phyloP scores from a whole-genome alignment of 1,140 invertebrate genomes.

The Calliopsis andreniformis region DNA sequence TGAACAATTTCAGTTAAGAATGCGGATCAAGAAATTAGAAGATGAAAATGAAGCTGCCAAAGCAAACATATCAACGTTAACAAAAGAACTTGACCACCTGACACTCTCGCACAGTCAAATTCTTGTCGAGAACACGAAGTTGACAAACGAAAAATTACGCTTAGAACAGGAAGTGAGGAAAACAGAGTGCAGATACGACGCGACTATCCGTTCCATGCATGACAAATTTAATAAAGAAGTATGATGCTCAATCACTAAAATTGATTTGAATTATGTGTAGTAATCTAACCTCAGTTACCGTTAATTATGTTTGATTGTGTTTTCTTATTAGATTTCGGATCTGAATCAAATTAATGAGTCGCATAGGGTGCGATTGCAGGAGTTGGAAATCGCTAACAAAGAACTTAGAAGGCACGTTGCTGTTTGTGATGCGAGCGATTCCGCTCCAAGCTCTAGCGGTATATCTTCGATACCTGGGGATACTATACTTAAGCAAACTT shows the following conservation, averaged over 20 bases:
- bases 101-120: conserved; percentile 83
- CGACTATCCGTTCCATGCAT: conserved; percentile 67
- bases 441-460: conserved; percentile 77
- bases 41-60: conserved; percentile 75
- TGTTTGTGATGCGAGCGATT: conserved; percentile 75
- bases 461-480: conserved; percentile 76
- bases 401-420: conserved; percentile 76
- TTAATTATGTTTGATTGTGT: conserved; percentile 2
- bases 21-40: conserved; percentile 74
- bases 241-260: conserved; percentile 5
- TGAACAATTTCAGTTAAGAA: conserved; percentile 68
- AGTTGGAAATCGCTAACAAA: conserved; percentile 76
- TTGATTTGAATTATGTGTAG: not conserved
- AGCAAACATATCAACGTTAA: conserved; percentile 70
- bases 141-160: conserved; percentile 84
- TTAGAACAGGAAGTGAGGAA: conserved; percentile 80
- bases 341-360: conserved; percentile 77
- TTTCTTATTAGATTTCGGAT: conserved; percentile 69
- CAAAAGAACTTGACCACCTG: conserved; percentile 79
- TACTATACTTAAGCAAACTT: conserved; percentile 65
- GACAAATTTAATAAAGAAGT: conserved; percentile 78
- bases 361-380: conserved; percentile 73
- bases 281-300: not conserved
- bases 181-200: conserved; percentile 72
- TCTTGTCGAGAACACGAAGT: conserved; percentile 84